A percentile compares a stretch with the other conserved stretches of the same genome.
Evolutionary conservation across 2,113 vertebrate species (phyloP).

Genomic region (Semnornis frantzii): DNA sequence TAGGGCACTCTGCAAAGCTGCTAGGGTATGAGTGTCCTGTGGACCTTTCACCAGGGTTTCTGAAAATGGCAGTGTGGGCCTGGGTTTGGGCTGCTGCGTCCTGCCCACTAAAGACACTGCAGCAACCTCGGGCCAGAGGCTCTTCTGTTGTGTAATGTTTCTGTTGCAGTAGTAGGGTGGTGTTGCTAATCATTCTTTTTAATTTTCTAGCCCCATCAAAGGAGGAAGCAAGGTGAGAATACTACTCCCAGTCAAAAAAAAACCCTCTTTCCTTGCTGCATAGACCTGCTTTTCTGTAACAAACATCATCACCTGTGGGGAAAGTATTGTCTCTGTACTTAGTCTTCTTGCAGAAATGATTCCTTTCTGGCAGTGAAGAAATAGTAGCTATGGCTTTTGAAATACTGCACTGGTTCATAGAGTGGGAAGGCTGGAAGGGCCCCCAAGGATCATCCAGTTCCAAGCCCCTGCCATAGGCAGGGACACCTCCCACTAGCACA

Average conservation of each 20-base stretch:
- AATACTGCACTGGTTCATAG: background rate
- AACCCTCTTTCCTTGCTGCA: background rate
- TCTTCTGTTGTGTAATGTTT: background rate
- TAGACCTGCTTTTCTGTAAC: background rate
- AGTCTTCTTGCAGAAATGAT: background rate
- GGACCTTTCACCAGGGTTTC: background rate
- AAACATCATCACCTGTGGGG: background rate
- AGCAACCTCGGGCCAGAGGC: background rate
- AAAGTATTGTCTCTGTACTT: background rate
- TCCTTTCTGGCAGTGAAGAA: background rate
- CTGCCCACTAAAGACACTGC: background rate
- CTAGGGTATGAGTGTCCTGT: background rate
- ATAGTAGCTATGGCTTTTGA: background rate
- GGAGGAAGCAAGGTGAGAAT: constrained; percentile 56
- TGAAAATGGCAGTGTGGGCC: background rate
- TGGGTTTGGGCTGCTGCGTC: background rate
- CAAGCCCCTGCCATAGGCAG: too few species aligned
- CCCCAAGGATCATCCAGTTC: too few species aligned
- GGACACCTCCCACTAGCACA: too few species aligned
- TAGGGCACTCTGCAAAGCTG: background rate
- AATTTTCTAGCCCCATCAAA: constrained; percentile 40
- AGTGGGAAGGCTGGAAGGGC: too few species aligned
- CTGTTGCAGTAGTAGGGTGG: background rate
- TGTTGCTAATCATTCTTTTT: constrained; percentile 41
- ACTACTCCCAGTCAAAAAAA: background rate